A percentile compares a stretch with the other conserved stretches of the same genome.
These are phyloP conservation scores for Desmodus rotundus DNA, from an alignment of 2,113 vertebrate genomes.

Conservation along the genomic window DNA sequence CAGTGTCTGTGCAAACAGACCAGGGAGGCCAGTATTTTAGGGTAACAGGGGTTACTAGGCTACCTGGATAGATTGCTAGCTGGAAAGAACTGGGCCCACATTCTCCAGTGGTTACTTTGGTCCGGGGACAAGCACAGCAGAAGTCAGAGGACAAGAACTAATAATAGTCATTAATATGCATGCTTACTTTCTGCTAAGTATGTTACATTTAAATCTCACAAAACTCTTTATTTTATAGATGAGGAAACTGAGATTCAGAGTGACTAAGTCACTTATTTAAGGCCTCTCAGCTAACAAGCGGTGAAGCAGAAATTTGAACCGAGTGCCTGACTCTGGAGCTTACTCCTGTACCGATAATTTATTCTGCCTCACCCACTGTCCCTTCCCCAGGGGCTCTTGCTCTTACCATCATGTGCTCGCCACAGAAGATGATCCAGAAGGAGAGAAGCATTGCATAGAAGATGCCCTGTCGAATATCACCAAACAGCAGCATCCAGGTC, in stretches of 20 bases:
- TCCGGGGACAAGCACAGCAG: not conserved
- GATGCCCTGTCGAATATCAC: slow-evolving; percentile 96
- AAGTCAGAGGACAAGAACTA: not conserved
- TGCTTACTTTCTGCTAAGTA: not conserved
- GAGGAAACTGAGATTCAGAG: not conserved
- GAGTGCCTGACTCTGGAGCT: not conserved
- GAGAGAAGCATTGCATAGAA: slow-evolving; percentile 99
- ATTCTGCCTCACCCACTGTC: not conserved
- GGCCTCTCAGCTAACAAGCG: not conserved
- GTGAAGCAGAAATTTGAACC: not conserved
- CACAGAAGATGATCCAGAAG: slow-evolving; percentile 99
- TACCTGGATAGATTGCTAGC: not conserved
- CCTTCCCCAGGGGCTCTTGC: slow-evolving; percentile 72
- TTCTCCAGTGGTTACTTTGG: not conserved
- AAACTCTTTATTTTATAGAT: not conserved
- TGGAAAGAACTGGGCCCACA: not conserved
- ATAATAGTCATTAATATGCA: not conserved
- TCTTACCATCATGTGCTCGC: slow-evolving; percentile 98
- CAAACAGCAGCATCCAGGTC: slow-evolving; percentile 99
- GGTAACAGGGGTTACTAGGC: not conserved
- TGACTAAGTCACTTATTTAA: not conserved
- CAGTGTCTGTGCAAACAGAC: not conserved
- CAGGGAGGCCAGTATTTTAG: not conserved
- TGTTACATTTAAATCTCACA: not conserved
- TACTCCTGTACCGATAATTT: not conserved